A percentile compares a stretch with the other conserved stretches of the same genome.
phyloP scores from a whole-genome alignment of 2,797 vertebrate genomes.

The Gallirallus australis region DNA sequence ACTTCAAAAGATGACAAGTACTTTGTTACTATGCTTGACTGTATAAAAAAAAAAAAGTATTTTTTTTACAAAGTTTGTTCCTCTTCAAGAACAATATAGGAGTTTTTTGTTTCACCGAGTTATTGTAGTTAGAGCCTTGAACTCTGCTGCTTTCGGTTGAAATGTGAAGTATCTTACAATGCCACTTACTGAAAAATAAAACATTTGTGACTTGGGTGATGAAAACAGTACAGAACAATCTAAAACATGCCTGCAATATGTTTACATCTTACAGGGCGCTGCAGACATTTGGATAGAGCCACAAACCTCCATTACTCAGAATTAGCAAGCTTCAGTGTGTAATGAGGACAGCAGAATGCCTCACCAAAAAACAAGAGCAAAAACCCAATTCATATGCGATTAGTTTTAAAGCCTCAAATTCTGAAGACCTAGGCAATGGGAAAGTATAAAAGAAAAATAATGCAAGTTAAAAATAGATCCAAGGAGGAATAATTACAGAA shows the following conservation, averaged over 20 bases:
- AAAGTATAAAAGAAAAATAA: neutral
- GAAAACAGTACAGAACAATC: neutral
- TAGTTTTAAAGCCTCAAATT: neutral
- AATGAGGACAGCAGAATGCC: neutral
- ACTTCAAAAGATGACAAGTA: neutral
- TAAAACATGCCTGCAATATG: neutral
- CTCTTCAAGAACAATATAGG: neutral
- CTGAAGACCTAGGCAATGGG: neutral
- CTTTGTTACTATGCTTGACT: neutral
- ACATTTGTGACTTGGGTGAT: neutral
- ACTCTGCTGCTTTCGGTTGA: neutral
- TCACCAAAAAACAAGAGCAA: neutral
- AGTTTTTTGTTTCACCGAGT: neutral
- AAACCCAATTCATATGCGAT: neutral
- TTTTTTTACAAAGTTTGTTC: fast-evolving
- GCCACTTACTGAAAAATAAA: neutral
- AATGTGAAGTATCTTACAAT: neutral
- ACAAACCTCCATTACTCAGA: neutral
- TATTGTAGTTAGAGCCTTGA: neutral
- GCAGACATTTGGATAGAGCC: neutral
- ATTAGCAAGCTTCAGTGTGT: neutral
- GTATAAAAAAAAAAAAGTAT: neutral
- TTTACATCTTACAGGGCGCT: neutral
- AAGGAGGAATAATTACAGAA: neutral
- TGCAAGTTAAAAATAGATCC: neutral